Conservation (phyloP, 2,797 vertebrate genomes). For the Bradypodion ventrale region DNA sequence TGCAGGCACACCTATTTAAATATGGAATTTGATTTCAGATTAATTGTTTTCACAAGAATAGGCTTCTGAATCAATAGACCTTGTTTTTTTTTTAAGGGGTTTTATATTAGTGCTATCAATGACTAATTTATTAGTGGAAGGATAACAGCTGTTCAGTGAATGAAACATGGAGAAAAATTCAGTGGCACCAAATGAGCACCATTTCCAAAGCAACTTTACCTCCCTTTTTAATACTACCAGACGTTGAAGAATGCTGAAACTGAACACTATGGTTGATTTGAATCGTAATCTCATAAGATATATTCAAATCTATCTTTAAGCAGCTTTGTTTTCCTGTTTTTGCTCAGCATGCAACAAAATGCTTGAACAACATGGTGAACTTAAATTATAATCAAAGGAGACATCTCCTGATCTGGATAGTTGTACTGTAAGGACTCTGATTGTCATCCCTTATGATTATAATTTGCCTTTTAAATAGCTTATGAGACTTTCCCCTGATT, state of each 20-base stretch:
- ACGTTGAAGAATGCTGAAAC: constrained; percentile 72
- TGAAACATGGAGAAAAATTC: constrained; percentile 79
- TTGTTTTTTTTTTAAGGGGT: constrained; percentile 17
- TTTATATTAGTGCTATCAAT: constrained; percentile 33
- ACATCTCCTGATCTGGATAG: constrained; percentile 46
- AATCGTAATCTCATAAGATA: constrained; percentile 67
- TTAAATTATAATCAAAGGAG: constrained; percentile 32
- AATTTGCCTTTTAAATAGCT: constrained; percentile 55
- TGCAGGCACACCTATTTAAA: constrained; percentile 13
- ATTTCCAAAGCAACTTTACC: constrained; percentile 69
- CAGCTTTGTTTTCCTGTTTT: constrained; percentile 59
- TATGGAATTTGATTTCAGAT: constrained; percentile 43
- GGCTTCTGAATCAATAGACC: constrained; percentile 42
- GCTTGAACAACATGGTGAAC: constrained; percentile 4
- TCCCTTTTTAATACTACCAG: constrained; percentile 69
- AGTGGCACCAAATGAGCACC: constrained; percentile 74
- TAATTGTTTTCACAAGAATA: constrained; percentile 52
- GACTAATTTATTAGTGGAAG: constrained; percentile 48
- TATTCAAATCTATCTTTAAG: constrained; percentile 64
- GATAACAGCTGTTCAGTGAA: constrained; percentile 72
- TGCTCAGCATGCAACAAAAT: constrained; percentile 27
- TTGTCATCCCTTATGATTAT: constrained; percentile 57
- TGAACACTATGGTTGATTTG: constrained; percentile 70
- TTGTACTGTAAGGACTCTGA: constrained; percentile 50
- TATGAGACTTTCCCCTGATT: not conserved